Conservation (phyloP, 2,797 vertebrate genomes). For the Myotis findleyi region DNA sequence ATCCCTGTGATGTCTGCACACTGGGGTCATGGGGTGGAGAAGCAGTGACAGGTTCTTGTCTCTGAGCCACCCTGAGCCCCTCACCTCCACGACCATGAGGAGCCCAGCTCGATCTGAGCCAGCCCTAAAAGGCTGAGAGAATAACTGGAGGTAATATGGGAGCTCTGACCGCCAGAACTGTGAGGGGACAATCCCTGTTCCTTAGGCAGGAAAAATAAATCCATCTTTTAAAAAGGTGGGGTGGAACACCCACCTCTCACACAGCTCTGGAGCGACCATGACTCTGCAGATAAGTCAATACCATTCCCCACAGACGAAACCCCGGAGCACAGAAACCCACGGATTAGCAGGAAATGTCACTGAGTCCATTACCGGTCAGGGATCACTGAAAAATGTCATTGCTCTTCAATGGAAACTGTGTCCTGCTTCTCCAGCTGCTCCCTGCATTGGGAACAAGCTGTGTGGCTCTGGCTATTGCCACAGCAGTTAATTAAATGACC, state of each 20-base stretch:
- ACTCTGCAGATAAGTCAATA: slow-evolving; percentile 64
- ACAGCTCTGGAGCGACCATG: neutral
- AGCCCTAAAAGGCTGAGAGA: neutral
- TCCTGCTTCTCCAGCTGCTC: slow-evolving; percentile 67
- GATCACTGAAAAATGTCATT: slow-evolving; percentile 68
- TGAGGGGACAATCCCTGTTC: slow-evolving; percentile 9
- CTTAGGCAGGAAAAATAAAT: neutral
- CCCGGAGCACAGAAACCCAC: slow-evolving; percentile 56
- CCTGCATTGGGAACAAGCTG: slow-evolving; percentile 45
- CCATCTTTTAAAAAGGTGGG: neutral
- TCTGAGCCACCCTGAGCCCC: neutral
- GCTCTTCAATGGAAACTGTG: slow-evolving; percentile 34
- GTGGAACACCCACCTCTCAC: neutral
- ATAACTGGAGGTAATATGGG: neutral
- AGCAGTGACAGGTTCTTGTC: neutral
- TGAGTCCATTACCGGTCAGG: slow-evolving; percentile 64
- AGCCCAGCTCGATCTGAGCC: neutral
- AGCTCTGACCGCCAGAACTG: neutral
- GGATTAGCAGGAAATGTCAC: slow-evolving; percentile 83
- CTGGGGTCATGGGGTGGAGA: neutral
- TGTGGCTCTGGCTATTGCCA: slow-evolving; percentile 74
- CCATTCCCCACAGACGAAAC: slow-evolving; percentile 73
- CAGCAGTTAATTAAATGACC: slow-evolving; percentile 62
- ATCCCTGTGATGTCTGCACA: accelerated
- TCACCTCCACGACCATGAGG: neutral